Base-by-base conservation (phyloP, 2,797 vertebrate species). In the Valencia hispanica region DNA sequence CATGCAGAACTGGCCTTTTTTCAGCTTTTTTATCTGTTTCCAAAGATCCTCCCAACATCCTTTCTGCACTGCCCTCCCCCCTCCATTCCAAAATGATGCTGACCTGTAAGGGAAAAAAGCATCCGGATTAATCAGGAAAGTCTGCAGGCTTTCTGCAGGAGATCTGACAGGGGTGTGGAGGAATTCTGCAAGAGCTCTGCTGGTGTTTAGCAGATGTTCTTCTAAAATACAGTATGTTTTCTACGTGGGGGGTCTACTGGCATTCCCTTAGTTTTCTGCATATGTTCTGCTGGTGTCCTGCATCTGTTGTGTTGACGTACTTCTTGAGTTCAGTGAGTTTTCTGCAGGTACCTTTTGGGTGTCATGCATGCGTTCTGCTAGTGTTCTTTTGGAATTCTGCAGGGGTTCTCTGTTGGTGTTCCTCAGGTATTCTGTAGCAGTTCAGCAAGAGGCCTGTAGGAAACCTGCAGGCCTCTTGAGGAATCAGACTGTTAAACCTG, bases 21-120 rank as follows among this genome's bases (percentile, higher is more conserved):
- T 70, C 34, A 70, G 32, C n/a, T 72, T 34, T 41, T 72, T 72
- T 27, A 72, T 72, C 70, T 55, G 22, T 55, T 72, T 72, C 22
- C 70, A 51, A 34, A 72, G 32, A 39, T 72, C 69, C 69, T n/a
- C 69, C 30, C 25, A 36, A 39, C 32, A 15, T n/a, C 32, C 22
- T 36, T 20, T 15, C 4, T 12, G 20, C 47, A 70, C 30, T 70
- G 30, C 59, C 34, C 32, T n/a, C n/a, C n/a, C n/a, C n/a, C n/a
- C n/a, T n/a, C n/a, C n/a, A n/a, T 39, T 32, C 55, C 30, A 50
- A 51, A 51, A 34, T n/a, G 69, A 14, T 25, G 48, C 48, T 36
- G 30, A 36, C 45, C 68, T 27, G 43, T 30, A 30, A 30, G 17
- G 43, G 43, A 45, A 69, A n/a, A 69, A 36, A 25, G 11, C 22